These are phyloP conservation scores for Microhierax caerulescens DNA, from an alignment of 2,797 vertebrate species.

Conservation along the genomic window DNA sequence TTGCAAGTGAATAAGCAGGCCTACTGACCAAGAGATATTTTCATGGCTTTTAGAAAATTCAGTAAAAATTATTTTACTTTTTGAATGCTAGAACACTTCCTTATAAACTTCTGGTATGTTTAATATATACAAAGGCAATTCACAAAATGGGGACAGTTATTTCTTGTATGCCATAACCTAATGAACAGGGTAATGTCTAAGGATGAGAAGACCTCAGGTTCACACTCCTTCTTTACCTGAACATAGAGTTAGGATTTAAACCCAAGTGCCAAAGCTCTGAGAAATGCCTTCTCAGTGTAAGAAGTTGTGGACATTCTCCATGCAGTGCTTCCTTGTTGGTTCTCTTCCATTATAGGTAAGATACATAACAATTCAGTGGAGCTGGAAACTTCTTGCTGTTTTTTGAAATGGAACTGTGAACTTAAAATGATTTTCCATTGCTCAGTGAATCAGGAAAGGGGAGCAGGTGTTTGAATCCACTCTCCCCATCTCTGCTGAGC, in stretches of 20 bases:
- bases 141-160: background rate
- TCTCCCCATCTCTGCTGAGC: background rate
- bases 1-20: background rate
- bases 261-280: background rate
- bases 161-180: background rate
- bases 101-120: background rate
- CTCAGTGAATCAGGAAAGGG: background rate
- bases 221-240: background rate
- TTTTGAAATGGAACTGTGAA: background rate
- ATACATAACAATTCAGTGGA: background rate
- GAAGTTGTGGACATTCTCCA: background rate
- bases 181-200: background rate
- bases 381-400: background rate
- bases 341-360: background rate
- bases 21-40: background rate
- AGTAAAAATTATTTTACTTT: background rate
- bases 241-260: background rate
- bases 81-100: background rate
- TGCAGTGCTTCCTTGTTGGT: background rate
- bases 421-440: background rate
- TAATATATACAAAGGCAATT: background rate
- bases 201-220: background rate
- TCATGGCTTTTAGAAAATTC: background rate
- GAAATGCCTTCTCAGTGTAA: background rate
- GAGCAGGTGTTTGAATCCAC: background rate